Conservation (phyloP, 2,888 invertebrate genomes). For the Idaea dimidiata region DNA sequence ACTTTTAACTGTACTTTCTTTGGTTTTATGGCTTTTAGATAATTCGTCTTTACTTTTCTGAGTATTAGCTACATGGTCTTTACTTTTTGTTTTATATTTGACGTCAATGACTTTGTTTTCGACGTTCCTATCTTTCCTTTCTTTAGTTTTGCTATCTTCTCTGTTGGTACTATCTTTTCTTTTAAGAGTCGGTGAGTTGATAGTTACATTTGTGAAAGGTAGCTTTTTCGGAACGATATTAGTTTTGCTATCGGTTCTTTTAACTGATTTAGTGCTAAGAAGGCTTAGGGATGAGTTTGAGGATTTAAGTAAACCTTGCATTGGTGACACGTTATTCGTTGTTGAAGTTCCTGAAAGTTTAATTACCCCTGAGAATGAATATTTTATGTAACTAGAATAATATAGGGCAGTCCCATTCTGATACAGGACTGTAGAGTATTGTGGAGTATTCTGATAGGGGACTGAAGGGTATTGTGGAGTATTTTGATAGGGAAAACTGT, state of each 20-base stretch:
- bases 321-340: conserved; percentile 47
- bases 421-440: too few relatives aligned
- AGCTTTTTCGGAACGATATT: conserved; percentile 35
- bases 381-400: too few relatives aligned
- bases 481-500: too few relatives aligned
- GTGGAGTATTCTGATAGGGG: too few relatives aligned
- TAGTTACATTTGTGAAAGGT: conserved; percentile 51
- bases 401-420: too few relatives aligned
- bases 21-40: conserved; percentile 16
- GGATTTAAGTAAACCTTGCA: conserved; percentile 57
- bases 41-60: background rate
- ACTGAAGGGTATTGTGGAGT: too few relatives aligned
- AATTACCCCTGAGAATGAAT: too few relatives aligned
- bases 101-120: background rate
- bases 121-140: conserved; percentile 42
- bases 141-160: conserved; percentile 47
- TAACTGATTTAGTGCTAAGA: conserved; percentile 26
- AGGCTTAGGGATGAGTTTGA: conserved; percentile 52
- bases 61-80: background rate
- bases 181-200: conserved; percentile 59
- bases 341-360: conserved; percentile 29
- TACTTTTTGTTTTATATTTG: background rate
- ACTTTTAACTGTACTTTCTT: conserved; percentile 14
- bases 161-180: conserved; percentile 35
- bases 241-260: conserved; percentile 28